phyloP scores from a whole-genome alignment of 1,140 invertebrate species.

The Galendromus occidentalis region DNA sequence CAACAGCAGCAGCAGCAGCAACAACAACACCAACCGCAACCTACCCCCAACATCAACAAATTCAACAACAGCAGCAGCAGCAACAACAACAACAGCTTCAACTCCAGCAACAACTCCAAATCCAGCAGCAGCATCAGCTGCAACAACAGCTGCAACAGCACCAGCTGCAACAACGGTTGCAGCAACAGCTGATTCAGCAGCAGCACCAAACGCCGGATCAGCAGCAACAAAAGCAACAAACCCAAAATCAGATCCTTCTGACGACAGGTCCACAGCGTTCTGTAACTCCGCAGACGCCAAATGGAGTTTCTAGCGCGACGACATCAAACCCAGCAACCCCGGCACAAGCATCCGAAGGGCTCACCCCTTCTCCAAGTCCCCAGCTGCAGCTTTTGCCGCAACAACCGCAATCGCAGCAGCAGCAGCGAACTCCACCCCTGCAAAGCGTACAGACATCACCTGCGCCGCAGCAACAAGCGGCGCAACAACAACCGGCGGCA shows the following conservation, averaged over 20 bases:
- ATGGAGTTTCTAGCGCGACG: not conserved
- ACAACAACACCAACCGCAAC: not conserved
- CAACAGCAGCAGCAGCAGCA: not conserved
- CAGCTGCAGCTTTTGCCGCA: not conserved
- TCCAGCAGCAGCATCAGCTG: not conserved
- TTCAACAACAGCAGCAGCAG: not conserved
- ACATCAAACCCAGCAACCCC: slow-evolving; percentile 1
- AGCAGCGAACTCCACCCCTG: not conserved
- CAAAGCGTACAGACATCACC: not conserved
- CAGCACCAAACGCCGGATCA: not conserved
- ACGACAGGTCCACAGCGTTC: not conserved
- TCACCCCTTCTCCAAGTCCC: slow-evolving; percentile 5
- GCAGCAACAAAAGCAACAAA: not conserved
- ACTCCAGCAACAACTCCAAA: not conserved
- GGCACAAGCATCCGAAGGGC: not conserved
- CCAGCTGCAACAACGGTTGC: not conserved
- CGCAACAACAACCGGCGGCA: too few relatives aligned
- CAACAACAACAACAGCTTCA: not conserved
- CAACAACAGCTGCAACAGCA: not conserved
- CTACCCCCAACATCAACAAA: not conserved
- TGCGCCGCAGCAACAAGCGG: not conserved
- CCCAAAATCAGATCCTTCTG: not conserved
- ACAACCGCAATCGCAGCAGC: not conserved
- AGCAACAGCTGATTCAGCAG: not conserved
- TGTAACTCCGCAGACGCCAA: not conserved